These are phyloP conservation scores for Platycercus adscitus DNA, from an alignment of 2,113 vertebrate genomes.

Conservation along the genomic window DNA sequence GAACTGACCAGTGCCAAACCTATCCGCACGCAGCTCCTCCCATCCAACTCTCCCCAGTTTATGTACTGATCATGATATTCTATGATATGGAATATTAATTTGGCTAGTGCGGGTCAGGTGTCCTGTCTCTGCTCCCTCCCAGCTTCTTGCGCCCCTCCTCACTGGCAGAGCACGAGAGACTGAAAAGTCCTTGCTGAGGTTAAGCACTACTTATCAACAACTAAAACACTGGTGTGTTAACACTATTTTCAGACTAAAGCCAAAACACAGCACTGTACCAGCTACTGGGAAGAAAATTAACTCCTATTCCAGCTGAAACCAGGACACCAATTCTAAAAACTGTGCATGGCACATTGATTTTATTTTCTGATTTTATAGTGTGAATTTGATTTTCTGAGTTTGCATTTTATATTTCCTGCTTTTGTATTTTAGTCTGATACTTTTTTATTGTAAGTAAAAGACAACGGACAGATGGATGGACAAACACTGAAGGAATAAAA, in stretches of 20 bases:
- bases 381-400: not conserved
- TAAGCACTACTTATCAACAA: not conserved
- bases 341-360: not conserved
- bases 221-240: fast-evolving
- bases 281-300: not conserved
- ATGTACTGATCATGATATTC: not conserved
- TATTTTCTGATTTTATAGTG: not conserved
- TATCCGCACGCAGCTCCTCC: not conserved
- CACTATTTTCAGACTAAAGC: not conserved
- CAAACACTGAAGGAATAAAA: not conserved
- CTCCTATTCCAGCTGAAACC: not conserved
- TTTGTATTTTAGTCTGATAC: not conserved
- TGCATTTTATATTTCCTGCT: not conserved
- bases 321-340: not conserved
- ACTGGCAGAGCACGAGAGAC: not conserved
- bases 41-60: not conserved
- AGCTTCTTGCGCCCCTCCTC: not conserved
- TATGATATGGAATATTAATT: not conserved
- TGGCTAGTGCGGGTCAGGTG: not conserved
- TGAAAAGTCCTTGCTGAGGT: not conserved
- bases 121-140: not conserved
- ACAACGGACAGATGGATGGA: not conserved
- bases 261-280: not conserved
- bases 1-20: not conserved
- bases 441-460: not conserved